phyloP scores from a whole-genome alignment of 2,888 invertebrate species.

The Anoncus sp. region DNA sequence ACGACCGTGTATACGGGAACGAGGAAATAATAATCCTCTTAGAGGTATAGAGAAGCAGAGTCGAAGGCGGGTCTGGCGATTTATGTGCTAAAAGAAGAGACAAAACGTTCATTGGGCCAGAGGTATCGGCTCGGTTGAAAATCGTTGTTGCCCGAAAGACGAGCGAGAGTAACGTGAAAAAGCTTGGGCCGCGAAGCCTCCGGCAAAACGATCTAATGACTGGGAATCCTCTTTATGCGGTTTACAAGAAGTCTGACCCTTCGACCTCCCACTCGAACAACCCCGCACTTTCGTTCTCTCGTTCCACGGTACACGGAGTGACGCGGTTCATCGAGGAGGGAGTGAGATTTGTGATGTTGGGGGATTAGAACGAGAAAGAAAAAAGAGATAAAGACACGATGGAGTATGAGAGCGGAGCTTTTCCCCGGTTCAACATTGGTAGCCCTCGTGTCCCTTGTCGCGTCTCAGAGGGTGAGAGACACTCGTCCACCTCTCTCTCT shows the following conservation, averaged over 20 bases:
- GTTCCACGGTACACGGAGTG: slow-evolving; percentile 48
- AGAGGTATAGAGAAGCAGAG: slow-evolving; percentile 61
- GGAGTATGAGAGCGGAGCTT: slow-evolving; percentile 29
- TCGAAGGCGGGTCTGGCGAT: slow-evolving; percentile 38
- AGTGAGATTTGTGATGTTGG: slow-evolving; percentile 51
- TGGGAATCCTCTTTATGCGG: slow-evolving; percentile 82
- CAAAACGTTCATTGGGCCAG: slow-evolving; percentile 58
- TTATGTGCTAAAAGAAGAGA: slow-evolving; percentile 69
- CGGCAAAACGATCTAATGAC: slow-evolving; percentile 78
- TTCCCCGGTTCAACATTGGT: slow-evolving; percentile 68
- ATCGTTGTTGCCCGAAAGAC: slow-evolving; percentile 32
- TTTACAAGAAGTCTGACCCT: slow-evolving; percentile 82
- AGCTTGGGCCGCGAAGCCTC: slow-evolving; percentile 46
- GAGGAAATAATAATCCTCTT: slow-evolving; percentile 72
- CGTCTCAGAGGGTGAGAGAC: slow-evolving; percentile 61
- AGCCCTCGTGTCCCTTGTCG: slow-evolving; percentile 61
- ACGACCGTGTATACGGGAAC: slow-evolving; percentile 16
- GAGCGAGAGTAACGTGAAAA: slow-evolving; percentile 34
- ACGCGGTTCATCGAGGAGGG: slow-evolving; percentile 34
- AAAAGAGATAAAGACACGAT: slow-evolving; percentile 25
- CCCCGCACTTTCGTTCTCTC: slow-evolving; percentile 58
- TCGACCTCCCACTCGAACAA: slow-evolving; percentile 55
- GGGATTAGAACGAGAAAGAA: slow-evolving; percentile 51
- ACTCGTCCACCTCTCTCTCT: slow-evolving; percentile 49
- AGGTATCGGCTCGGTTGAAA: slow-evolving; percentile 34